phyloP scores from a whole-genome alignment of 2,888 invertebrate species.

The Pollenia amentaria region DNA sequence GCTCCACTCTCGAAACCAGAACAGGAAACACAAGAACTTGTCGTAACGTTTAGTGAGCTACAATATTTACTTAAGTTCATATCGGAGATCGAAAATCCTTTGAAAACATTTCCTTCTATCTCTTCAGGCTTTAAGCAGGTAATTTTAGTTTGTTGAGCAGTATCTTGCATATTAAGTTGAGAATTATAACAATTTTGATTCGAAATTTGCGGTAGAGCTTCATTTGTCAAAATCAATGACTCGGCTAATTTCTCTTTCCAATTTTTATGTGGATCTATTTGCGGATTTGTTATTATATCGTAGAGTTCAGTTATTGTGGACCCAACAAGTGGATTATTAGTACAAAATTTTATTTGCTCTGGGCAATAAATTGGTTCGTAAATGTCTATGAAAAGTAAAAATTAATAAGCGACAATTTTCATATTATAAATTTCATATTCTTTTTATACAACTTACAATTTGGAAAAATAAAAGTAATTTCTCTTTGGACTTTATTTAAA shows the following conservation, averaged over 20 bases:
- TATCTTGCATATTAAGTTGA: slow-evolving; percentile 74
- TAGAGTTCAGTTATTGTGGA: slow-evolving; percentile 77
- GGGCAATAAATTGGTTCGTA: slow-evolving; percentile 89
- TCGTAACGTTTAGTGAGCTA: slow-evolving; percentile 77
- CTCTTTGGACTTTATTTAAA: slow-evolving; percentile 88
- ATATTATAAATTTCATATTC: neutral
- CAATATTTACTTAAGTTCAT: slow-evolving; percentile 66
- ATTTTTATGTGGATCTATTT: slow-evolving; percentile 75
- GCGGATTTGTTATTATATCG: slow-evolving; percentile 75
- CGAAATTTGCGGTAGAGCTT: slow-evolving; percentile 75
- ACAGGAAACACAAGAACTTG: slow-evolving; percentile 78
- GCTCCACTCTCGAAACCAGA: slow-evolving; percentile 72
- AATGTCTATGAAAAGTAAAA: slow-evolving; percentile 86
- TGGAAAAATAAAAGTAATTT: slow-evolving; percentile 95
- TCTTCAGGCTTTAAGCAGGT: slow-evolving; percentile 16
- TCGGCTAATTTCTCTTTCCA: slow-evolving; percentile 79
- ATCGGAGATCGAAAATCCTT: slow-evolving; percentile 68
- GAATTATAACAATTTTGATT: slow-evolving; percentile 77
- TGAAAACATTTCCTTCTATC: neutral
- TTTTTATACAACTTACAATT: slow-evolving; percentile 83
- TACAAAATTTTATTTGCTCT: slow-evolving; percentile 75
- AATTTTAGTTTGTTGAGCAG: slow-evolving; percentile 77
- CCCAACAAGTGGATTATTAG: slow-evolving; percentile 76
- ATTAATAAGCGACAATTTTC: neutral
- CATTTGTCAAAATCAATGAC: slow-evolving; percentile 77